Conservation (phyloP, 2,113 vertebrate species). For the Pomatorhinus ruficollis region DNA sequence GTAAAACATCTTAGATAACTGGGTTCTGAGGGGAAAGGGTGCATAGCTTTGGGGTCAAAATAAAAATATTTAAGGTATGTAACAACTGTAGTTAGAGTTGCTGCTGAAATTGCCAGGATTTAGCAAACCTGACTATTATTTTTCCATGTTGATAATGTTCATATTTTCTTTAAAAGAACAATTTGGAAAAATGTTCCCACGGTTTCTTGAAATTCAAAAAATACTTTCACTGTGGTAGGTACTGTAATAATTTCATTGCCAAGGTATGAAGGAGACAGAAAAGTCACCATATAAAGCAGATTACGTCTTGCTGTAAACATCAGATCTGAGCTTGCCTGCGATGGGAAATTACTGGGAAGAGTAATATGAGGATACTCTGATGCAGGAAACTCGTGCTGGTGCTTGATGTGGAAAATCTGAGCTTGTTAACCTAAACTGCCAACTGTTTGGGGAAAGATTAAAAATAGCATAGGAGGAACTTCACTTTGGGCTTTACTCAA, state of each 20-base stretch:
- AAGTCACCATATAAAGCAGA: background rate
- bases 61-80: background rate
- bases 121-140: background rate
- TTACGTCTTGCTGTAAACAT: background rate
- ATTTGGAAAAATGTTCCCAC: background rate
- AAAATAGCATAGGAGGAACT: slow-evolving; percentile 32
- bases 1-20: background rate
- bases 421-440: background rate
- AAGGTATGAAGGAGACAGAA: background rate
- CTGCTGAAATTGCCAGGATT: background rate
- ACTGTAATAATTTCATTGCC: background rate
- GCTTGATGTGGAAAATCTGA: slow-evolving; percentile 57
- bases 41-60: background rate
- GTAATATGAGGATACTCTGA: background rate
- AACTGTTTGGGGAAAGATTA: background rate
- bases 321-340: background rate
- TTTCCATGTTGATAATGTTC: background rate
- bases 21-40: background rate
- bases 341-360: background rate
- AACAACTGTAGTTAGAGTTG: background rate
- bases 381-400: slow-evolving; percentile 15
- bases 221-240: background rate
- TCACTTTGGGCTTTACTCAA: background rate
- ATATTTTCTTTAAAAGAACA: background rate
- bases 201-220: background rate